Base-by-base conservation (phyloP, 2,888 invertebrate genomes). In the Calameuta filiformis region DNA sequence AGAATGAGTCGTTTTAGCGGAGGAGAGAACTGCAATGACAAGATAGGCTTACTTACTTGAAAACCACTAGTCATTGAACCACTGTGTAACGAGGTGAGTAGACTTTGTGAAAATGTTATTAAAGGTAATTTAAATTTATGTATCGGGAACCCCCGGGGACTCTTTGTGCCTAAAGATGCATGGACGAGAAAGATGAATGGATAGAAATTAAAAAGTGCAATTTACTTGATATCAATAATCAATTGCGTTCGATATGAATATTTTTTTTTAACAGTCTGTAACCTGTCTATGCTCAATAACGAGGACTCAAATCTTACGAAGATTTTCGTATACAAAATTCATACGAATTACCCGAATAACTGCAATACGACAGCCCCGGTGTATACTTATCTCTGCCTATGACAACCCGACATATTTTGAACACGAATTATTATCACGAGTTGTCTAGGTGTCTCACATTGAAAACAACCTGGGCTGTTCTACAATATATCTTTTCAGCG, bases 41-140 rank as follows among this genome's bases (percentile, higher is more conserved):
- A 91, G 91, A 89, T 89, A 89, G 87, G 85, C 87, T 91, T 89
- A 89, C 90, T 90, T 90, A 89, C 89, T 91, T 90, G 89, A 91
- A 40, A 90, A 88, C 89, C 89, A 86, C 90, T 90, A 90, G 85
- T 85, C 90, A 90, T 89, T 90, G 88, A 89, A 86, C 87, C 87
- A 85, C 87, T 85, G 40, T 40, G 84, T 82, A 84, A 84, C 80
- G 85, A 91, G 91, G 91, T 91, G 91, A 91, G 91, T 91, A 91
- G 89, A 89, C 81, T 88, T 87, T 87, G 89, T 88, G 87, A 90
- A 88, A 90, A 88, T 88, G 89, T 89, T 90, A 87, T 87, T 90
- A 89, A 87, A 86, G 85, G 85, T 88, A 87, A 88, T 89, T 81
- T 84, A 86, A 81, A 86, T 81, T 86, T 82, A 83, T 85, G 87